Percentiles rank a stretch among this genome's conserved stretches.
Evolutionary conservation across 2,113 vertebrate genomes (phyloP).

Genomic region (Trinectes maculatus): DNA sequence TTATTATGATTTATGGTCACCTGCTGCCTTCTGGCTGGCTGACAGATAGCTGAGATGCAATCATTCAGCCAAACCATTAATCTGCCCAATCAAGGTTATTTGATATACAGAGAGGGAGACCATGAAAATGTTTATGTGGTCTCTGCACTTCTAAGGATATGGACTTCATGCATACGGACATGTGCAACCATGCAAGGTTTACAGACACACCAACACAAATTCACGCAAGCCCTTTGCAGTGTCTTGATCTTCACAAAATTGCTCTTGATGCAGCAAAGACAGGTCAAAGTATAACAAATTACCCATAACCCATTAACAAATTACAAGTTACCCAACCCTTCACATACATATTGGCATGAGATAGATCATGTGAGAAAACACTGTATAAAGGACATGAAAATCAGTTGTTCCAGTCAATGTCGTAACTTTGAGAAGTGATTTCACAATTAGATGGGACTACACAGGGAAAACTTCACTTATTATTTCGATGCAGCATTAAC

Average conservation of each 20-base stretch:
- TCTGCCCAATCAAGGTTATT: slow-evolving; percentile 75
- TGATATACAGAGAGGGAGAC: slow-evolving; percentile 79
- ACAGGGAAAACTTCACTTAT: too few relatives aligned
- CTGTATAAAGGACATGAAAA: too few relatives aligned
- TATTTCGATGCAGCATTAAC: too few relatives aligned
- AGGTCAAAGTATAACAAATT: background rate
- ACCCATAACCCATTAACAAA: background rate
- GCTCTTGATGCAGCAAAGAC: background rate
- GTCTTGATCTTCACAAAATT: background rate
- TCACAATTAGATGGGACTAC: too few relatives aligned
- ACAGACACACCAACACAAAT: slow-evolving; percentile 15
- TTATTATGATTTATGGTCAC: slow-evolving; percentile 86
- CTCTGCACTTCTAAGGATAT: slow-evolving; percentile 31
- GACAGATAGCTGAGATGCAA: slow-evolving; percentile 85
- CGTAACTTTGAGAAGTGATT: too few relatives aligned
- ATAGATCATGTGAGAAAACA: too few relatives aligned
- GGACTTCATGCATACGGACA: slow-evolving; percentile 1
- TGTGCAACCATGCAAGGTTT: slow-evolving; percentile 32
- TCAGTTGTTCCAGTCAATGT: too few relatives aligned
- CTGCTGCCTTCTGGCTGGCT: slow-evolving; percentile 79
- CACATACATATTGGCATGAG: background rate
- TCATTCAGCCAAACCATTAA: slow-evolving; percentile 79
- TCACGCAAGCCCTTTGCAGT: slow-evolving; percentile 11
- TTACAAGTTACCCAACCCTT: background rate
- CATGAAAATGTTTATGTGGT: slow-evolving; percentile 49